Conservation (phyloP, 2,888 invertebrate genomes). For the Tetanocera ferruginea region DNA sequence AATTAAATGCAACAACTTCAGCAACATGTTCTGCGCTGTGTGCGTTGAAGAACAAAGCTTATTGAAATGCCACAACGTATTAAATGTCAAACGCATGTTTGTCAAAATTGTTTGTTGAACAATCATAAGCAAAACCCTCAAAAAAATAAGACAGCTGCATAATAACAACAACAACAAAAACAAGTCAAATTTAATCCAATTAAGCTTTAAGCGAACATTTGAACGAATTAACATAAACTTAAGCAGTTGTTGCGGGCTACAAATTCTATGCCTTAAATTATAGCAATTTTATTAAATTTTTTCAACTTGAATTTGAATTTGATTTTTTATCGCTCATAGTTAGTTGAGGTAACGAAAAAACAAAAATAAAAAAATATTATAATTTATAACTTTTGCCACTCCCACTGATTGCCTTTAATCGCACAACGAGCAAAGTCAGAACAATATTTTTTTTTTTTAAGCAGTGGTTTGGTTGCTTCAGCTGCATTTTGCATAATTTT, state of each 20-base stretch:
- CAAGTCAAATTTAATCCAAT: constrained; percentile 49
- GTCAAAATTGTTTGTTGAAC: not conserved
- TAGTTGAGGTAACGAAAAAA: no score
- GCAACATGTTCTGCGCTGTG: no score
- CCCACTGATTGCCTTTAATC: constrained; percentile 48
- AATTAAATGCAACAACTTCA: no score
- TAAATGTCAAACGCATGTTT: no score
- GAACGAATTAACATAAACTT: constrained; percentile 46
- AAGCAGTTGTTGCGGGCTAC: constrained; percentile 23
- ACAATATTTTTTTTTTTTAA: not conserved
- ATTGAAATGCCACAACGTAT: no score
- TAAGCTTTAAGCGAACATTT: constrained; percentile 46
- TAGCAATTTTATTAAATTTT: constrained; percentile 45
- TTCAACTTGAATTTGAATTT: constrained; percentile 34
- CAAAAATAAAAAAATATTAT: constrained; percentile 42
- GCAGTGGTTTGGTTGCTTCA: constrained; percentile 17
- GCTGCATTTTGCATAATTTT: constrained; percentile 51
- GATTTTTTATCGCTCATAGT: not conserved
- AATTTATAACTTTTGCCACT: constrained; percentile 53
- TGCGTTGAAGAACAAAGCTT: no score
- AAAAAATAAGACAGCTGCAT: not conserved
- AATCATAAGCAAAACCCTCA: not conserved
- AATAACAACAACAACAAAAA: not conserved
- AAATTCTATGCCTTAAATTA: constrained; percentile 45
- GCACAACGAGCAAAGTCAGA: constrained; percentile 39